These are phyloP conservation scores for Nasonia giraulti DNA, from an alignment of 1,140 invertebrate genomes.

Conservation along the genomic window DNA sequence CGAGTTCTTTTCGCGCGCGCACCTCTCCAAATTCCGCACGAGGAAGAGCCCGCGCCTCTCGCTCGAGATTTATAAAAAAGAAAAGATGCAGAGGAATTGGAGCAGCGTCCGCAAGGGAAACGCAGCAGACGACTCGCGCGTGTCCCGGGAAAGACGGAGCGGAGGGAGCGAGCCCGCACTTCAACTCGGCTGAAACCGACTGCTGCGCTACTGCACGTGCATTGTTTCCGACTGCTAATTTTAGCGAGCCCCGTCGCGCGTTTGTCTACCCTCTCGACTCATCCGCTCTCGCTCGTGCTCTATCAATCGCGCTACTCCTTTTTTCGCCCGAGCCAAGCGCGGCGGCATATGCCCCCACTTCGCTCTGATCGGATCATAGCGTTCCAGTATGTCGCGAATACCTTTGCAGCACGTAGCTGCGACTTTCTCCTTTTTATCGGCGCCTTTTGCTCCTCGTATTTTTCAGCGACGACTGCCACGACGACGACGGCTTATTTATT, in stretches of 20 bases:
- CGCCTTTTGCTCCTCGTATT: background rate
- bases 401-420: background rate
- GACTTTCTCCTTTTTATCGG: background rate
- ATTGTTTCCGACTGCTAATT: slow-evolving; percentile 62
- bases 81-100: no score
- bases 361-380: slow-evolving; percentile 8
- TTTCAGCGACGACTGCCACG: background rate
- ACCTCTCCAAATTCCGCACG: slow-evolving; percentile 3
- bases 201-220: slow-evolving; percentile 48
- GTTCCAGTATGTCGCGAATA: slow-evolving; percentile 40
- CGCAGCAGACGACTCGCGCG: background rate
- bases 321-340: background rate
- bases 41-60: no score
- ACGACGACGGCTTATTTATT: slow-evolving; percentile 4
- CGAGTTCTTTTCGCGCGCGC: slow-evolving; percentile 18
- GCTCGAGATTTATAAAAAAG: background rate
- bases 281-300: background rate
- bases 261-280: slow-evolving; percentile 58
- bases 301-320: background rate
- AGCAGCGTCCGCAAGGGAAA: no score
- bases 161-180: slow-evolving; percentile 52
- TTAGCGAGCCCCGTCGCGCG: slow-evolving; percentile 56
- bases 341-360: background rate
- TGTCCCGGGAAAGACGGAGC: background rate
- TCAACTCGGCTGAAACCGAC: slow-evolving; percentile 58